These are phyloP conservation scores for Kuschelorhynchus macadamiae DNA, from an alignment of 2,888 invertebrate genomes.

Conservation along the genomic window DNA sequence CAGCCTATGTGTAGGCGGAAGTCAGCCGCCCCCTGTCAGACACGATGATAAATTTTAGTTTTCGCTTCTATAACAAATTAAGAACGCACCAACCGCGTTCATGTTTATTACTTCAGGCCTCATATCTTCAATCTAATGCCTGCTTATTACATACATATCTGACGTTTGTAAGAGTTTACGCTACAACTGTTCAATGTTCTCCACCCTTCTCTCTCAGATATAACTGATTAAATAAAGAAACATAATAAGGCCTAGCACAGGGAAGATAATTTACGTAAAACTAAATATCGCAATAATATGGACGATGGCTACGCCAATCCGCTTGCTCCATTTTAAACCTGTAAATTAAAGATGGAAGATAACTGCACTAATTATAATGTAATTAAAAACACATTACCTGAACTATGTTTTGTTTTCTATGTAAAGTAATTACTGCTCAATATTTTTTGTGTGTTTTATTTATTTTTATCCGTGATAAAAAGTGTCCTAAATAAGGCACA, in stretches of 20 bases:
- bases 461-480: too few relatives aligned
- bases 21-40: constrained; percentile 56
- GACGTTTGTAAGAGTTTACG: constrained; percentile 22
- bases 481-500: too few relatives aligned
- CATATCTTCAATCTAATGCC: constrained; percentile 43
- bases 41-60: constrained; percentile 58
- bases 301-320: constrained; percentile 47
- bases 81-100: constrained; percentile 57
- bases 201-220: constrained; percentile 5
- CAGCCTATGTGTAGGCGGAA: constrained; percentile 59
- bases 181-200: constrained; percentile 1
- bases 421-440: too few relatives aligned
- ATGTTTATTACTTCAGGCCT: constrained; percentile 40
- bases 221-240: background rate
- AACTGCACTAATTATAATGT: constrained; percentile 40
- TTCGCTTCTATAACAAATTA: constrained; percentile 59
- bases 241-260: constrained; percentile 4
- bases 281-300: constrained; percentile 42
- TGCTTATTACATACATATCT: constrained; percentile 41
- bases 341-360: constrained; percentile 42
- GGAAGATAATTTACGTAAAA: constrained; percentile 24
- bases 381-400: constrained; percentile 27
- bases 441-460: too few relatives aligned
- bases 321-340: constrained; percentile 25
- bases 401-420: too few relatives aligned